Percentiles rank a stretch among this genome's conserved stretches.
phyloP scores from a whole-genome alignment of 92 coral and sea anemone species.

The Heteractis magnifica region DNA sequence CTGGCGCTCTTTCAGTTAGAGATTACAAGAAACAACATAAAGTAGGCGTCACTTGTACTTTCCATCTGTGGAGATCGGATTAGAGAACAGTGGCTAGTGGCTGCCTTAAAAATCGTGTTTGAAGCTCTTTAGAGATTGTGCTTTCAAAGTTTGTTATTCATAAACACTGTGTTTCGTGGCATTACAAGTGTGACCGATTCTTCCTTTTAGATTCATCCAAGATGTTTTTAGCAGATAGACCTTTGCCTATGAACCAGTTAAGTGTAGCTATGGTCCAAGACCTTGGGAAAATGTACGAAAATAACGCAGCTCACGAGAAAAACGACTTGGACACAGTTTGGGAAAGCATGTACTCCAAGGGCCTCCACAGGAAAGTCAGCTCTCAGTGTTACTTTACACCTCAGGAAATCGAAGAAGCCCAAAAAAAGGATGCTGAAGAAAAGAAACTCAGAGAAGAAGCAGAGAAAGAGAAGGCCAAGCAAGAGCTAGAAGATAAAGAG shows the following conservation, averaged over 20 bases:
- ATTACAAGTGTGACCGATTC: neutral
- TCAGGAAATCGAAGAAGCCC: slow-evolving; percentile 29
- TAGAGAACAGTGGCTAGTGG: neutral
- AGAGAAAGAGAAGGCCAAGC: slow-evolving; percentile 14
- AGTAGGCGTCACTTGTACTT: slow-evolving; percentile 2
- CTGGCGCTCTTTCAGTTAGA: slow-evolving; percentile 29
- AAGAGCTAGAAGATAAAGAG: slow-evolving; percentile 14
- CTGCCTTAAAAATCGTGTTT: neutral
- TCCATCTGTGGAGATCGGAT: neutral
- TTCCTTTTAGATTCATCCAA: neutral
- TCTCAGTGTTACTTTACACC: slow-evolving; percentile 57
- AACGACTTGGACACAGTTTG: slow-evolving; percentile 70
- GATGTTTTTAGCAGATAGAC: slow-evolving; percentile 60
- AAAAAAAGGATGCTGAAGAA: slow-evolving; percentile 14
- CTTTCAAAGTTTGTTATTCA: neutral
- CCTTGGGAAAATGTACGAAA: slow-evolving; percentile 69
- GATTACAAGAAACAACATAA: neutral
- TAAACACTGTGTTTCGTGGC: neutral
- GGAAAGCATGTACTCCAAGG: slow-evolving; percentile 88
- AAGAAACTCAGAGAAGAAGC: slow-evolving; percentile 6
- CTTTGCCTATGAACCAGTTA: slow-evolving; percentile 68
- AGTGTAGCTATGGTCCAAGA: slow-evolving; percentile 59
- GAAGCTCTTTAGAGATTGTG: neutral
- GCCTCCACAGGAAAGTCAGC: slow-evolving; percentile 76
- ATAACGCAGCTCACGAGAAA: slow-evolving; percentile 57